Base-by-base conservation (phyloP, 1,140 invertebrate species). In the Macrocentrus cingulum region DNA sequence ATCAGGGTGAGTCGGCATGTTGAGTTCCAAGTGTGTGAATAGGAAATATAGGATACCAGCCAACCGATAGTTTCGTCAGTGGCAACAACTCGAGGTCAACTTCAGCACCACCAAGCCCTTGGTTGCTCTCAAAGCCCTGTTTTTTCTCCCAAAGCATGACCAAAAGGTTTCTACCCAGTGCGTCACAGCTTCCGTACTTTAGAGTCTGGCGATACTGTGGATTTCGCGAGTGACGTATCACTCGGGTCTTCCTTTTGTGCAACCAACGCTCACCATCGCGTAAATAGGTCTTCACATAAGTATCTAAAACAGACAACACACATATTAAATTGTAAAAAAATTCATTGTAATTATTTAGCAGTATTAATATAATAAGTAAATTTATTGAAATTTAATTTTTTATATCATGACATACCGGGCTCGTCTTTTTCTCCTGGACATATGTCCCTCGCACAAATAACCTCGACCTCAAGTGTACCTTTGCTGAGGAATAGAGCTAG, bases 251-350 rank as follows among this genome's bases (percentile, higher is more conserved):
- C 60, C 92, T 88, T 72, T 95, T 96, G 68, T 94, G 91, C 49
- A 95, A 78, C 84, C 90, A 89, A 61, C 90, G 87, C 45, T 92
- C 89, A 22, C 91, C 91, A 66, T 94, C 91, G 23, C 91, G 86
- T 22, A 97, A 80, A 72, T 95, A 96, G 44, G 92, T 95, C 80
- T 97, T 97, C 45, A 96, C 92, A 79, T 97, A 97, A 2, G 93
- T 95, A 71, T 96, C 94, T 82, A 84, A 77, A 61, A 59, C 6
- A 13, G 23, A 22, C 41, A 60, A 44, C 54, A 13, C 42, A 57
- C 7, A 48, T 29, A 32, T 4, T 6, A n/a, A 34, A 50, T 29
- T 29, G 25, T 29, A 4, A 29, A 29, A n/a, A n/a, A n/a, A n/a
- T n/a, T n/a, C n/a, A n/a, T n/a, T n/a, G n/a, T n/a, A n/a, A n/a